Evolutionary conservation across 2,113 vertebrate species (phyloP).

Genomic region (Albula glossodonta): DNA sequence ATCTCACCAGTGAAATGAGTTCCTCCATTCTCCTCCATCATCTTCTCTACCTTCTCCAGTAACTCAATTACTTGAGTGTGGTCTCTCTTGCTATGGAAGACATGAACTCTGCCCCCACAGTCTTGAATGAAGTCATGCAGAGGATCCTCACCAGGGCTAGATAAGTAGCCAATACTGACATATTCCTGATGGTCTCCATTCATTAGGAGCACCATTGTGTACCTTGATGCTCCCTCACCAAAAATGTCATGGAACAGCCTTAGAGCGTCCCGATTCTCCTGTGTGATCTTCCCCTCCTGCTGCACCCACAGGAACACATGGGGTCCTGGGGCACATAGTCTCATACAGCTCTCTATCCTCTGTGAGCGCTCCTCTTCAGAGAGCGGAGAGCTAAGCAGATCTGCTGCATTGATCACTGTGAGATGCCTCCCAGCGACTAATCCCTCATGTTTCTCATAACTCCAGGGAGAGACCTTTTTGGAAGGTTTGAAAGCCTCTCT

Average conservation of each 20-base stretch:
- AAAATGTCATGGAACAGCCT: slow-evolving; percentile 27
- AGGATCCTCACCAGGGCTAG: too few species aligned
- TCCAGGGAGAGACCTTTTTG: background rate
- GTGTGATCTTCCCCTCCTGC: slow-evolving; percentile 23
- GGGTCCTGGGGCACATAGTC: slow-evolving; percentile 26
- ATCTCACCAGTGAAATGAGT: background rate
- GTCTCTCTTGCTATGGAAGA: slow-evolving; percentile 31
- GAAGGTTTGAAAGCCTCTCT: background rate
- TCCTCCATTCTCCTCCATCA: slow-evolving; percentile 31
- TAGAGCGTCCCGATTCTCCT: slow-evolving; percentile 27
- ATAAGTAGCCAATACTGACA: too few species aligned
- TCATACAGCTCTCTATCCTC: slow-evolving; percentile 16
- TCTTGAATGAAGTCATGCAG: background rate
- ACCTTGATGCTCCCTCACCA: slow-evolving; percentile 21
- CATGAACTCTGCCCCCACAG: slow-evolving; percentile 25
- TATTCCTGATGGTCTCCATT: slow-evolving; percentile 30
- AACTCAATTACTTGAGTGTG: slow-evolving; percentile 23
- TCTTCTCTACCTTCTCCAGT: slow-evolving; percentile 32
- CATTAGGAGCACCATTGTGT: slow-evolving; percentile 39
- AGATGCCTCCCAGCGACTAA: background rate
- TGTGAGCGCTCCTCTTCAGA: background rate
- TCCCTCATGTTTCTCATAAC: background rate
- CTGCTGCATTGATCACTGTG: background rate
- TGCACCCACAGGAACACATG: slow-evolving; percentile 38
- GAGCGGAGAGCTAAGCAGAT: background rate